Percentiles rank a stretch among this genome's conserved stretches.
phyloP scores from a whole-genome alignment of 2,888 invertebrate species.

The Melinaea menophilus region DNA sequence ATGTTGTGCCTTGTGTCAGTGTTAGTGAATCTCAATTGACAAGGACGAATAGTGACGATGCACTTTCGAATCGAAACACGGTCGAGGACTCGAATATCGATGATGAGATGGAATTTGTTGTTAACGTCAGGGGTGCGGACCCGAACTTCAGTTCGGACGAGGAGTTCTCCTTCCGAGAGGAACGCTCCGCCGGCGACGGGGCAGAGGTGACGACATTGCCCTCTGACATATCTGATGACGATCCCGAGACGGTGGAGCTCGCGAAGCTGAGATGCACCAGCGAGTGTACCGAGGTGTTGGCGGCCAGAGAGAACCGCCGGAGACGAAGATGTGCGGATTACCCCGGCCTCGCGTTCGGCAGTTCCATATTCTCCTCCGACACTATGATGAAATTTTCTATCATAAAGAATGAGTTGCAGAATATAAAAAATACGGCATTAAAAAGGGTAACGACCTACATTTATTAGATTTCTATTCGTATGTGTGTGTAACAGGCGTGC shows the following conservation, averaged over 20 bases:
- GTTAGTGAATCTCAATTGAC: slow-evolving; percentile 77
- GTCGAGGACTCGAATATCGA: slow-evolving; percentile 62
- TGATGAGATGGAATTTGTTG: slow-evolving; percentile 63
- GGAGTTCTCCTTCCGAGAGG: slow-evolving; percentile 67
- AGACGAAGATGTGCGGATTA: slow-evolving; percentile 92
- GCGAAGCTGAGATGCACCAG: slow-evolving; percentile 92
- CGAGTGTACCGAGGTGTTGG: slow-evolving; percentile 91
- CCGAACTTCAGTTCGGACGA: slow-evolving; percentile 64
- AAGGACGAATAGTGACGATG: slow-evolving; percentile 77
- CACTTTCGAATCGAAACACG: slow-evolving; percentile 72
- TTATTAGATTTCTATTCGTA: slow-evolving; percentile 62
- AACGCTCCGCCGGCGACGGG: slow-evolving; percentile 68
- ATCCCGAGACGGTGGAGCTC: slow-evolving; percentile 88
- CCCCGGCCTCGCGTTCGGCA: slow-evolving; percentile 93
- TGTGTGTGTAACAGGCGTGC: slow-evolving; percentile 59
- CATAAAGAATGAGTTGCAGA: slow-evolving; percentile 97
- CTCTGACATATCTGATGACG: slow-evolving; percentile 78
- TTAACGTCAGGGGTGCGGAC: slow-evolving; percentile 54
- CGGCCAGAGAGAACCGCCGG: slow-evolving; percentile 88
- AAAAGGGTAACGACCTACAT: slow-evolving; percentile 90
- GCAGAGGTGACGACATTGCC: slow-evolving; percentile 57
- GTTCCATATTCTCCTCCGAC: slow-evolving; percentile 95
- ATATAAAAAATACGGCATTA: slow-evolving; percentile 96
- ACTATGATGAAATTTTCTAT: slow-evolving; percentile 99
- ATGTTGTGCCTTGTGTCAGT: slow-evolving; percentile 77